phyloP scores from a whole-genome alignment of 2,113 vertebrate genomes.

The Ictidomys tridecemlineatus region DNA sequence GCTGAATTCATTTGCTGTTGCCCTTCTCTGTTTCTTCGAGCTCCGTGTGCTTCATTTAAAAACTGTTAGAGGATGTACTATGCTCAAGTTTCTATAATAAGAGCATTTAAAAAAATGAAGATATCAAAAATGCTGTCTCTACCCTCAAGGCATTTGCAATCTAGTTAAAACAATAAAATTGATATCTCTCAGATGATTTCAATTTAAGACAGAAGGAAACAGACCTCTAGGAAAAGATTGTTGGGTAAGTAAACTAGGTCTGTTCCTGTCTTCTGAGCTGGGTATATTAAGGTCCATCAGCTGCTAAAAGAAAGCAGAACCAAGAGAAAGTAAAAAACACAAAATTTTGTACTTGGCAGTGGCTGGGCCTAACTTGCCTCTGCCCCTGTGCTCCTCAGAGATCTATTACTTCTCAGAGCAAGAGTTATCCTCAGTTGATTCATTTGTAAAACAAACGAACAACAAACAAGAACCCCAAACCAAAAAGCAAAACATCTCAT shows the following conservation, averaged over 20 bases:
- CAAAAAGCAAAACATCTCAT: background rate
- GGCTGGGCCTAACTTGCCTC: background rate
- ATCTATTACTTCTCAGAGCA: background rate
- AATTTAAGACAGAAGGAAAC: constrained; percentile 2
- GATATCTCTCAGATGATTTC: background rate
- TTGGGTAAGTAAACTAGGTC: background rate
- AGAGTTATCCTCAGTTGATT: background rate
- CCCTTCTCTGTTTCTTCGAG: constrained; percentile 15
- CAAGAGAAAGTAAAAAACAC: background rate
- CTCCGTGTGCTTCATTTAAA: constrained; percentile 52
- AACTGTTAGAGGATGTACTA: constrained; percentile 7
- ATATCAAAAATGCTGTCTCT: constrained; percentile 31
- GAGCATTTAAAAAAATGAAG: constrained; percentile 5
- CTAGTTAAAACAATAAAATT: constrained; percentile 51
- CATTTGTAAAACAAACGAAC: background rate
- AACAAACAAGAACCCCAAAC: background rate
- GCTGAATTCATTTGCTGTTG: constrained; percentile 32
- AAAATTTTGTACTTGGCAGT: background rate
- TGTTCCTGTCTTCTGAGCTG: background rate
- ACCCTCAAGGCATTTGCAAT: background rate
- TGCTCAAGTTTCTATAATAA: constrained; percentile 41
- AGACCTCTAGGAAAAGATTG: background rate
- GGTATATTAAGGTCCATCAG: background rate
- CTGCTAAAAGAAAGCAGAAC: background rate
- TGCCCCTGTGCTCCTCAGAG: background rate